phyloP scores from a whole-genome alignment of 2,888 invertebrate genomes.

The Mamestra brassicae region DNA sequence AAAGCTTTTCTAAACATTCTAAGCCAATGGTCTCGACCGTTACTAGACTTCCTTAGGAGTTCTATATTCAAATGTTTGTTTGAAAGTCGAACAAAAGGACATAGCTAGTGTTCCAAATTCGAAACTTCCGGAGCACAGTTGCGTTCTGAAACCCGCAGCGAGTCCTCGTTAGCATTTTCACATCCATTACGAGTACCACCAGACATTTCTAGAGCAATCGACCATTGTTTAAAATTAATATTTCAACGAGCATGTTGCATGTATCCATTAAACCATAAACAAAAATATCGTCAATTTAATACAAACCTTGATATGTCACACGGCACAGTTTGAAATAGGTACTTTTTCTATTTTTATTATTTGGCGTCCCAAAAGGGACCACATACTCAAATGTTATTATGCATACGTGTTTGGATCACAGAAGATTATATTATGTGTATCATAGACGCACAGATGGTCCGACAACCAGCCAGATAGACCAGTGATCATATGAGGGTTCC shows the following conservation, averaged over 20 bases:
- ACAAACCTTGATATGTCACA: too few species aligned
- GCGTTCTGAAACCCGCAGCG: constrained; percentile 23
- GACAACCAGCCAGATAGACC: too few species aligned
- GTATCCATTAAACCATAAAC: constrained; percentile 23
- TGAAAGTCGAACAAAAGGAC: constrained; percentile 40
- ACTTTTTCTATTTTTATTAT: too few species aligned
- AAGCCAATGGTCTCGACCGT: neutral
- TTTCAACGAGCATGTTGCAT: constrained; percentile 39
- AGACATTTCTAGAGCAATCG: constrained; percentile 16
- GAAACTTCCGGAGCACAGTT: constrained; percentile 35
- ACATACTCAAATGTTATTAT: too few species aligned
- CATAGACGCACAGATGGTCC: too few species aligned
- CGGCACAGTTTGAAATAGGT: too few species aligned
- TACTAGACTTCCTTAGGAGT: neutral
- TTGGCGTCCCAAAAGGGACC: too few species aligned
- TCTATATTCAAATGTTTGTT: constrained; percentile 43
- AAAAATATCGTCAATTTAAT: constrained; percentile 16
- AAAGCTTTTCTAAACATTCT: neutral
- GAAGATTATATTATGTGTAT: too few species aligned
- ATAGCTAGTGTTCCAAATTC: constrained; percentile 28
- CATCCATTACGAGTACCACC: constrained; percentile 8
- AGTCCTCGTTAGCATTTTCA: constrained; percentile 35
- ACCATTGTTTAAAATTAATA: constrained; percentile 16
- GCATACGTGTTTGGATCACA: too few species aligned
- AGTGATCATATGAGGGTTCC: too few species aligned